Conservation (phyloP, 2,113 vertebrate genomes). For the Xiphorhynchus elegans region DNA sequence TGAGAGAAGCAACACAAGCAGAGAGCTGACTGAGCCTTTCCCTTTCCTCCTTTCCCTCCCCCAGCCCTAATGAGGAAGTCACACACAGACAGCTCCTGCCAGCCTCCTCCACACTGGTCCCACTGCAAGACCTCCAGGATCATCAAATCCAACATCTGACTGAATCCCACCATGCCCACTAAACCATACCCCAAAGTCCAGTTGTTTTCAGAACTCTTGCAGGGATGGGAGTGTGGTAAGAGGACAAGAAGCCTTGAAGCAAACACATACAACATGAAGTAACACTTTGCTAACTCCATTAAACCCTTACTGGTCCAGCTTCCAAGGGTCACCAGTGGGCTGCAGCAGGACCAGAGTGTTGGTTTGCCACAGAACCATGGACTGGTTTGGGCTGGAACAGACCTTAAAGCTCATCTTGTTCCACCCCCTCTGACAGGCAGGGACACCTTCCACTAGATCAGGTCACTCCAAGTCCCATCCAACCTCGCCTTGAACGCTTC, state of each 20-base stretch:
- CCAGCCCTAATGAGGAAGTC: neutral
- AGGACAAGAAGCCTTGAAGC: neutral
- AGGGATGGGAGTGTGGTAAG: neutral
- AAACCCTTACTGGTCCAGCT: accelerated
- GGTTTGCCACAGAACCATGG: neutral
- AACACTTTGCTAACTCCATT: too few relatives aligned
- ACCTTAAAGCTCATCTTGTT: neutral
- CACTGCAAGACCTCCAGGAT: neutral
- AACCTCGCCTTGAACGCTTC: neutral
- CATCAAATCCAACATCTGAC: neutral
- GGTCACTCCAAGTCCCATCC: neutral
- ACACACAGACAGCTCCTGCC: neutral
- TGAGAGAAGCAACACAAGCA: neutral
- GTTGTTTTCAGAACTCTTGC: neutral
- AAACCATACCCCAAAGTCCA: neutral
- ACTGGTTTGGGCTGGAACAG: neutral
- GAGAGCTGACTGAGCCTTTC: neutral
- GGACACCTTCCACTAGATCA: neutral
- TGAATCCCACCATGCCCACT: neutral
- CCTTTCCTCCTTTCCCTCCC: neutral
- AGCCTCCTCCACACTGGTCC: neutral
- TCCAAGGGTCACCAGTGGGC: accelerated
- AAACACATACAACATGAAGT: neutral
- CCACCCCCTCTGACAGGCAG: accelerated
- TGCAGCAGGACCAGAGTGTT: neutral